These are phyloP conservation scores for Choreutis nemorana DNA, from an alignment of 2,888 invertebrate species.

Conservation along the genomic window DNA sequence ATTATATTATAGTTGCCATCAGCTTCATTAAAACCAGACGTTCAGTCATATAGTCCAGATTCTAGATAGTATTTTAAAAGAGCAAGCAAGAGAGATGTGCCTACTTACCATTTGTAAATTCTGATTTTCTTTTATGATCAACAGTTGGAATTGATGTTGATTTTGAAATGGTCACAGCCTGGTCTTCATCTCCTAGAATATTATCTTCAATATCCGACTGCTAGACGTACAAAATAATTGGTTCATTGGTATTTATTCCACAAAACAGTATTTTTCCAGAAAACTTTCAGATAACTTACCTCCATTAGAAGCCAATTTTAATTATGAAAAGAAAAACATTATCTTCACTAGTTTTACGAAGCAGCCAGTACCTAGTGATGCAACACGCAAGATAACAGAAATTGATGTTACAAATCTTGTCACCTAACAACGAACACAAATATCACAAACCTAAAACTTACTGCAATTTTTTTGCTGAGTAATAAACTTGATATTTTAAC, in stretches of 20 bases:
- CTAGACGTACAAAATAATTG: slow-evolving; percentile 11
- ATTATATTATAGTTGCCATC: slow-evolving; percentile 8
- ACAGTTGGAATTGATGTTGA: slow-evolving; percentile 19
- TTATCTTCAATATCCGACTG: slow-evolving; percentile 36
- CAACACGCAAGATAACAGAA: not conserved
- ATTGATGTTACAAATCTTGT: slow-evolving; percentile 6
- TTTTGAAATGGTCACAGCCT: slow-evolving; percentile 26
- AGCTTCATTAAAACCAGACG: slow-evolving; percentile 7
- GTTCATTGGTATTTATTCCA: not conserved
- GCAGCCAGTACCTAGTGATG: not conserved
- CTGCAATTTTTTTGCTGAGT: slow-evolving; percentile 6
- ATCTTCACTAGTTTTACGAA: too few relatives aligned
- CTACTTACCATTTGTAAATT: slow-evolving; percentile 32
- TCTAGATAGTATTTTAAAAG: slow-evolving; percentile 1
- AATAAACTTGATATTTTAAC: slow-evolving; percentile 5
- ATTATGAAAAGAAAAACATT: slow-evolving; percentile 10
- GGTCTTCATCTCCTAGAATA: slow-evolving; percentile 38
- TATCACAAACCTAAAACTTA: slow-evolving; percentile 18
- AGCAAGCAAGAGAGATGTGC: not conserved
- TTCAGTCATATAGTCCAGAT: slow-evolving; percentile 5
- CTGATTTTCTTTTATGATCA: slow-evolving; percentile 29
- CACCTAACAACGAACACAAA: slow-evolving; percentile 29
- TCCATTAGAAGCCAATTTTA: slow-evolving; percentile 32
- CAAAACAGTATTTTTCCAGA: slow-evolving; percentile 4
- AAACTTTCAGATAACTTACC: slow-evolving; percentile 21